Evolutionary conservation across 2,113 vertebrate genomes (phyloP).

Genomic region (Lamprologus lemairii): DNA sequence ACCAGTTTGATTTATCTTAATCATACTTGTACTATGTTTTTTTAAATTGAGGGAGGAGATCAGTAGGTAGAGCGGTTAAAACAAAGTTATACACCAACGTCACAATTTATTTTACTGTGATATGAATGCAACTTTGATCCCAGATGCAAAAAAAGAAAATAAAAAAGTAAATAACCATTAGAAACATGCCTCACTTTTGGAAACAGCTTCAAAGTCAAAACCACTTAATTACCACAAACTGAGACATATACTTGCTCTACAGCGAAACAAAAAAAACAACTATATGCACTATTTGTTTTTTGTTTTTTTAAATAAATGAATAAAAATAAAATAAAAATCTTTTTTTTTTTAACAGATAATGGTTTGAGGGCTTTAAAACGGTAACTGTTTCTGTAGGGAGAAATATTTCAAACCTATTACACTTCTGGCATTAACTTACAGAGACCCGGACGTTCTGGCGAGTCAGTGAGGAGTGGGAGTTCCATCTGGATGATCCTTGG

Average conservation of each 20-base stretch:
- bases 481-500: background rate
- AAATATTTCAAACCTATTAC: background rate
- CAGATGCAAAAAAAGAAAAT: background rate
- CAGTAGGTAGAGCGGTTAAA: background rate
- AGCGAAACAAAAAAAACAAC: background rate
- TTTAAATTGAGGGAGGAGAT: background rate
- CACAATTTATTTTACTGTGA: background rate
- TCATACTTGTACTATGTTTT: background rate
- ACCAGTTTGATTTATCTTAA: background rate
- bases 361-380: background rate
- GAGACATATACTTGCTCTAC: background rate
- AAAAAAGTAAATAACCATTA: background rate
- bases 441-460: background rate
- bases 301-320: background rate
- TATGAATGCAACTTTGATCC: background rate
- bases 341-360: background rate
- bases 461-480: background rate
- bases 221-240: background rate
- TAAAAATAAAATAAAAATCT: background rate
- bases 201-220: background rate
- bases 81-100: background rate
- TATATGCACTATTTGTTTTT: background rate
- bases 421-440: background rate
- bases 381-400: background rate
- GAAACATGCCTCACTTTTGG: background rate